Evolutionary conservation across 1,140 invertebrate species (phyloP).

Genomic region (Portunus trituberculatus): DNA sequence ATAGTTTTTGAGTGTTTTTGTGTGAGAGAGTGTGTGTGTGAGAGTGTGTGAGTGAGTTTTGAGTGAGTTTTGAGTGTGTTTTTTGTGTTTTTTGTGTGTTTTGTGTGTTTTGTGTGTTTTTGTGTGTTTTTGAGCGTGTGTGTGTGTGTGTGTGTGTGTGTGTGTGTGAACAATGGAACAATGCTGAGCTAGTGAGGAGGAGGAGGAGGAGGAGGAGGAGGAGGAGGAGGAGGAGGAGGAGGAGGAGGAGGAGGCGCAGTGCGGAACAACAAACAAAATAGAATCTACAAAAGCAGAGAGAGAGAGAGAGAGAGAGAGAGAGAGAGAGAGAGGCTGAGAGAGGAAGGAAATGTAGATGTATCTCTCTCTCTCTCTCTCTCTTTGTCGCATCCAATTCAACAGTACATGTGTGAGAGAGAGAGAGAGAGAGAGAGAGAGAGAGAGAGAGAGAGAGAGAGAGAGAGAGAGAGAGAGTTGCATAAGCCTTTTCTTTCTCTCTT

Average conservation of each 20-base stretch:
- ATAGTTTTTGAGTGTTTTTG: background rate
- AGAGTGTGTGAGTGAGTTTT: background rate
- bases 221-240: too few relatives aligned
- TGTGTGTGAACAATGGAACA: background rate
- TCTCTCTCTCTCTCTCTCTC: constrained; percentile 36
- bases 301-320: constrained; percentile 11
- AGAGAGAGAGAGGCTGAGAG: background rate
- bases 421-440: too few relatives aligned
- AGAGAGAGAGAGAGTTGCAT: too few relatives aligned
- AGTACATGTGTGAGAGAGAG: too few relatives aligned
- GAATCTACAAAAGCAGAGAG: background rate
- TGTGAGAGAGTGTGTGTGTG: background rate
- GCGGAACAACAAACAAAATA: too few relatives aligned
- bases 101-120: background rate
- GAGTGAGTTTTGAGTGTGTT: too few relatives aligned
- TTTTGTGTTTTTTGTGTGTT: background rate
- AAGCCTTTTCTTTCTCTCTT: too few relatives aligned
- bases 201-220: background rate
- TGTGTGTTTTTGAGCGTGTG: constrained; percentile 30
- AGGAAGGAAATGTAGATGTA: background rate
- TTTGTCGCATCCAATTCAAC: too few relatives aligned
- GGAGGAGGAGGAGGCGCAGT: too few relatives aligned
- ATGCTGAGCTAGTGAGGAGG: background rate
- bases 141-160: constrained; percentile 24
- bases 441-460: too few relatives aligned